A percentile compares a stretch with the other conserved stretches of the same genome.
phyloP scores from a whole-genome alignment of 37 sponge, comb jelly and placozoan species.

The Geodia barretti region DNA sequence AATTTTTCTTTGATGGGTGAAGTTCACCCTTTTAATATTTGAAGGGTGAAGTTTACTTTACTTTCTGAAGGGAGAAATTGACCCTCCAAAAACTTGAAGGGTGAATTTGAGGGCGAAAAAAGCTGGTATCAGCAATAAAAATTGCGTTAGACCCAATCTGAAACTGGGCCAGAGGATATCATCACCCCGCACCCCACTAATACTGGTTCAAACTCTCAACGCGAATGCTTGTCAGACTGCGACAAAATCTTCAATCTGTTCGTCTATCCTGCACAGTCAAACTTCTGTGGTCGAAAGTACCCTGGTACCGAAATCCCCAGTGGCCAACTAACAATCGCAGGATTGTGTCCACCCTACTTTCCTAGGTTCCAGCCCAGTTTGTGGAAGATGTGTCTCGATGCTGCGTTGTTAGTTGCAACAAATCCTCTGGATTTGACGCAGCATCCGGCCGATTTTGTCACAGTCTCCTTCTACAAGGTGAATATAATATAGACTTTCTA shows the following conservation, averaged over 20 bases:
- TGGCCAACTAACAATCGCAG: conserved; percentile 13
- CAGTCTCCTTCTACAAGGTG: too few relatives aligned
- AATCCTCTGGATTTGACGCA: conserved; percentile 71
- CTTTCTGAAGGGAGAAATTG: too few relatives aligned
- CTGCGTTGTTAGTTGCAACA: conserved; percentile 79
- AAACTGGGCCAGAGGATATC: not conserved
- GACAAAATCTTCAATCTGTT: conserved; percentile 48
- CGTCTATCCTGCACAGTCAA: conserved; percentile 92
- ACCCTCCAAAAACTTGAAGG: too few relatives aligned
- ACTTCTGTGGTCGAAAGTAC: conserved; percentile 91
- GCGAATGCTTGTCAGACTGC: too few relatives aligned
- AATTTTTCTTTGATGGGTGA: too few relatives aligned
- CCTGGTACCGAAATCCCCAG: conserved; percentile 43
- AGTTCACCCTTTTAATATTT: too few relatives aligned
- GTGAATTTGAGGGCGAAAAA: too few relatives aligned
- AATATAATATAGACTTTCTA: too few relatives aligned
- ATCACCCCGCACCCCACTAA: too few relatives aligned
- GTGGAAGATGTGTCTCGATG: conserved; percentile 80
- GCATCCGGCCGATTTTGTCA: conserved; percentile 80
- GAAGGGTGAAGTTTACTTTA: too few relatives aligned
- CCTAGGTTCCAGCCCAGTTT: not conserved
- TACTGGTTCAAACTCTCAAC: too few relatives aligned
- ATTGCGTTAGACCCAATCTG: not conserved
- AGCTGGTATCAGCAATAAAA: too few relatives aligned
- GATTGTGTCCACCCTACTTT: not conserved